phyloP scores from a whole-genome alignment of 2,797 vertebrate genomes.

The Anniella stebbinsi region DNA sequence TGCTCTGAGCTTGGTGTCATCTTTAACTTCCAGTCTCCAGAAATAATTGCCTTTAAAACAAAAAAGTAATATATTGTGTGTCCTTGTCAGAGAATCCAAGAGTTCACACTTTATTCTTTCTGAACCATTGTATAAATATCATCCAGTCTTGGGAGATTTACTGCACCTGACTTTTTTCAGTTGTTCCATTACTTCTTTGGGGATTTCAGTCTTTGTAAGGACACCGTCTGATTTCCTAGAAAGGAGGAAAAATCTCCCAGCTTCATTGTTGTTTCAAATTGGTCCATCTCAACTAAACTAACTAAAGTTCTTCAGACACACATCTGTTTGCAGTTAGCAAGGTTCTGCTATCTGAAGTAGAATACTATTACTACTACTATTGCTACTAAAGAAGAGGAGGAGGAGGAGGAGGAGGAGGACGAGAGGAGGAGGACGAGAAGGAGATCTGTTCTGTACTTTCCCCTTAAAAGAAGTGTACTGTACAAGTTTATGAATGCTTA shows the following conservation, averaged over 20 bases:
- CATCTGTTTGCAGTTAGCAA: background rate
- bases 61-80: background rate
- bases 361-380: no score
- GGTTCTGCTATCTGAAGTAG: background rate
- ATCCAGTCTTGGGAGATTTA: constrained; percentile 41
- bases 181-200: constrained; percentile 58
- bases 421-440: no score
- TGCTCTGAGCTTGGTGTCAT: constrained; percentile 47
- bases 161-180: constrained; percentile 54
- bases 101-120: constrained; percentile 49
- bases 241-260: fast-evolving
- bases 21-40: constrained; percentile 40
- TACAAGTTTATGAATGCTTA: no score
- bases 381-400: no score
- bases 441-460: no score
- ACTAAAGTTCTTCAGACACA: background rate
- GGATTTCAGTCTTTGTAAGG: constrained; percentile 32
- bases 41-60: constrained; percentile 8
- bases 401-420: no score
- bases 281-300: background rate
- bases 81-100: background rate
- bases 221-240: constrained; percentile 60
- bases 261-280: constrained; percentile 20
- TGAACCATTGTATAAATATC: constrained; percentile 29
- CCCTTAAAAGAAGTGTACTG: no score